phyloP scores from a whole-genome alignment of 2,888 invertebrate species.

The Drosophila fulvimacula region DNA sequence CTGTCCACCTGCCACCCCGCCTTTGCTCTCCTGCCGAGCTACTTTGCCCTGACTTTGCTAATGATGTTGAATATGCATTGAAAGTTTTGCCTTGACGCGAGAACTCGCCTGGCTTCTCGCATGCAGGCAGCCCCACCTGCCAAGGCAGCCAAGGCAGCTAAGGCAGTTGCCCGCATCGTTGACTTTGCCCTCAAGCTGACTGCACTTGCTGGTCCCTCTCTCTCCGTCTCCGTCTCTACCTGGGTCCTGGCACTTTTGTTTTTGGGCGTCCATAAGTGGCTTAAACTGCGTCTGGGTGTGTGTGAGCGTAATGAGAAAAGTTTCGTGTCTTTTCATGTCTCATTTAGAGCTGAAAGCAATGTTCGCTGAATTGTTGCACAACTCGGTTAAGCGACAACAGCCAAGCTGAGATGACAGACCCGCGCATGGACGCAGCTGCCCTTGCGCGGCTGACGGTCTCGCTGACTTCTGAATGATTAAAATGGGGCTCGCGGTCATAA shows the following conservation, averaged over 20 bases:
- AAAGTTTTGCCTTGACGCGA: conserved; percentile 69
- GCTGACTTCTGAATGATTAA: conserved; percentile 75
- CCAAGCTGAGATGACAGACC: conserved; percentile 14
- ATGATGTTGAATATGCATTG: conserved; percentile 81
- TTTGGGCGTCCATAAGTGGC: conserved; percentile 55
- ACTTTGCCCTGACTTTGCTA: conserved; percentile 78
- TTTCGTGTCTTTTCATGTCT: conserved; percentile 81
- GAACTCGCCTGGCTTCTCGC: conserved; percentile 55
- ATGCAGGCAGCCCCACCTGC: conserved; percentile 52
- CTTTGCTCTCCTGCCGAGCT: conserved; percentile 28
- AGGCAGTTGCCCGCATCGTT: conserved; percentile 40
- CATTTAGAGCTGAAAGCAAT: conserved; percentile 71
- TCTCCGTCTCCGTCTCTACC: background rate
- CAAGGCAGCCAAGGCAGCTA: too few relatives aligned
- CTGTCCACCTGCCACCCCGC: background rate
- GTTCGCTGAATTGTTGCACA: conserved; percentile 57
- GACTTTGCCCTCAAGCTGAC: conserved; percentile 30
- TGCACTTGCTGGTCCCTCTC: conserved; percentile 16
- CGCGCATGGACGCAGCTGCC: conserved; percentile 55
- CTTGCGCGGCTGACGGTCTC: conserved; percentile 12
- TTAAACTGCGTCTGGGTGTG: conserved; percentile 37
- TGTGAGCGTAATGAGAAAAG: conserved; percentile 83
- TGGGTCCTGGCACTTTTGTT: conserved; percentile 45
- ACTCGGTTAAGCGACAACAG: conserved; percentile 54
- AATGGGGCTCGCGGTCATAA: conserved; percentile 45